These are phyloP conservation scores for Machimus rusticus DNA, from an alignment of 2,888 invertebrate species.

Conservation along the genomic window DNA sequence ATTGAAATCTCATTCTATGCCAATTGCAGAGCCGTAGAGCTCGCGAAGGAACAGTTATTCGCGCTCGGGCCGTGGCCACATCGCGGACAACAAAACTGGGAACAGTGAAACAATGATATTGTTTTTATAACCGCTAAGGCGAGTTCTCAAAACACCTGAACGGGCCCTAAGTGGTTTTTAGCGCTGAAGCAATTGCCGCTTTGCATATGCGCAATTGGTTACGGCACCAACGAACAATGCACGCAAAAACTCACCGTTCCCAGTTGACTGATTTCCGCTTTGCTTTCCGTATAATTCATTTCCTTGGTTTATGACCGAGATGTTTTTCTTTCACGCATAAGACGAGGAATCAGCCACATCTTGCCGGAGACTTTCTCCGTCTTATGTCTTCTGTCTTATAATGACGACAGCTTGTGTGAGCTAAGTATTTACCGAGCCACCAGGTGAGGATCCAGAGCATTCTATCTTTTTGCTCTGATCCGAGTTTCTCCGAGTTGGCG, in stretches of 20 bases:
- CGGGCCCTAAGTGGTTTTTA: background rate
- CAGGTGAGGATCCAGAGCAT: background rate
- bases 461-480: background rate
- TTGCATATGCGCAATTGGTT: background rate
- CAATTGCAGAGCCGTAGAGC: background rate
- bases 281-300: background rate
- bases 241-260: background rate
- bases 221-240: background rate
- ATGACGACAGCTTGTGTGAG: background rate
- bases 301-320: background rate
- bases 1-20: background rate
- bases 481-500: background rate
- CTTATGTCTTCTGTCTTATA: background rate
- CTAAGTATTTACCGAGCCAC: background rate
- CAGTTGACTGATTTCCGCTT: background rate
- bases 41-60: background rate
- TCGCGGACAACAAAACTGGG: background rate
- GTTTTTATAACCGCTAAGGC: background rate
- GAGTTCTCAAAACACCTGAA: background rate
- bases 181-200: background rate
- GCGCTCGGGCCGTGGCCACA: background rate
- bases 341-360: background rate
- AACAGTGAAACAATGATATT: background rate
- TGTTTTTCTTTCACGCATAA: background rate
- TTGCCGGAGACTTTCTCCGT: background rate